Base-by-base conservation (phyloP, 2,797 vertebrate genomes). In the Girardinus metallicus region DNA sequence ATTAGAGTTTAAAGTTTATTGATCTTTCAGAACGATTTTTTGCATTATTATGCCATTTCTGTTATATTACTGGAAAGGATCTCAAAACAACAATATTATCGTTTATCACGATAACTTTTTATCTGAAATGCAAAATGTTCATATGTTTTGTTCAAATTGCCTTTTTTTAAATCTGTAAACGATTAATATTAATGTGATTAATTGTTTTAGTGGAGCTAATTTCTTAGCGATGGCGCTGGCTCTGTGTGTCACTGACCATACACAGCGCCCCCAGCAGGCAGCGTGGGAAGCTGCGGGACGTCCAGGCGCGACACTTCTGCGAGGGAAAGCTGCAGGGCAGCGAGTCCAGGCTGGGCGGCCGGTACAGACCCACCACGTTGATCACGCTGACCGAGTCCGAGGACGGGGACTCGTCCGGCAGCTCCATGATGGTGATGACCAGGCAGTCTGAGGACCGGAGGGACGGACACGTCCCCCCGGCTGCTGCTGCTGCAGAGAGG, bases 361-460 rank as follows among this genome's bases (percentile, higher is more conserved):
- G 94, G 84, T 97, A 97, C 77, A 97, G 84, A 0, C 96, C 93
- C 85, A 98, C 93, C 85, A 97, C 95, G 55, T 97, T 96, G 85
- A 97, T 91, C 88, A 93, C 89, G 62, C 95, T 96, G 92, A 96
- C 92, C 4, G 96, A 95, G 75, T 97, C 96, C 0, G 96, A 96
- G 0, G 96, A 96, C 0, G 94, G 80, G 16, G 96, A 93, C 0
- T 96, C 96, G 13, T 95, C 96, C 0, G 97, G 96, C 6, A 97
- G 94, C 91, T 97, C 97, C 96, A 97, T 95, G 91, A 98, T 96
- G 80, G 97, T 97, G 94, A 98, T 95, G 23, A 98, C 96, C 77
- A 98, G 93, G 86, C 97, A 97, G 87, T 97, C 97, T 0, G 97
- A 96, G 83, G 96, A 96, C 85, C 92, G 93, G 77, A 90, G 93